These are phyloP conservation scores for Chlamydotis undulata DNA, from an alignment of 2,113 vertebrate species.

Conservation along the genomic window DNA sequence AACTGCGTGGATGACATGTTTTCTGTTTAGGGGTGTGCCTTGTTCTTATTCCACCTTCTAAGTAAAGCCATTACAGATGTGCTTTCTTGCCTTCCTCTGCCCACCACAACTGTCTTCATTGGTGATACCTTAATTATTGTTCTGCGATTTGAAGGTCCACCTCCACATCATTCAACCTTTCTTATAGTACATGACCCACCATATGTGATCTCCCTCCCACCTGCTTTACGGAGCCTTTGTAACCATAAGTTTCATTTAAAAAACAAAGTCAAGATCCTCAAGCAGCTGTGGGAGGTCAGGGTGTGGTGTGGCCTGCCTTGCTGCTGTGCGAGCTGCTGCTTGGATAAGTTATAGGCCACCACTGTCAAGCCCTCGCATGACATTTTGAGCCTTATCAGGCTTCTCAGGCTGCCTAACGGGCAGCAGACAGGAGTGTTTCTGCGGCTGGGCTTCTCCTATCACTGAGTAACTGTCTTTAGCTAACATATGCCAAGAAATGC, in stretches of 20 bases:
- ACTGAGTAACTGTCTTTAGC: neutral
- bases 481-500: neutral
- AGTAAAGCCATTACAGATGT: neutral
- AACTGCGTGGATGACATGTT: neutral
- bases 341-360: conserved; percentile 17
- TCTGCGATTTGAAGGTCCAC: neutral
- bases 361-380: rapidly evolving
- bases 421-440: neutral
- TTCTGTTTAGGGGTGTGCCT: neutral
- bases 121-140: neutral
- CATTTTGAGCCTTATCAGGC: neutral
- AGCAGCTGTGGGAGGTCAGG: neutral
- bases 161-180: neutral
- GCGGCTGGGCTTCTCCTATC: neutral
- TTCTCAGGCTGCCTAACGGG: neutral
- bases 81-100: neutral
- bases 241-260: rapidly evolving
- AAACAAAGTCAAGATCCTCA: neutral
- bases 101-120: neutral
- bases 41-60: neutral
- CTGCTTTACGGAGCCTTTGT: rapidly evolving
- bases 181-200: rapidly evolving
- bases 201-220: neutral
- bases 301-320: neutral
- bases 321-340: neutral